Percentiles rank a stretch among this genome's conserved stretches.
Conservation (phyloP, 1,140 invertebrate genomes). For the Hyposmocoma kahamanoa region DNA sequence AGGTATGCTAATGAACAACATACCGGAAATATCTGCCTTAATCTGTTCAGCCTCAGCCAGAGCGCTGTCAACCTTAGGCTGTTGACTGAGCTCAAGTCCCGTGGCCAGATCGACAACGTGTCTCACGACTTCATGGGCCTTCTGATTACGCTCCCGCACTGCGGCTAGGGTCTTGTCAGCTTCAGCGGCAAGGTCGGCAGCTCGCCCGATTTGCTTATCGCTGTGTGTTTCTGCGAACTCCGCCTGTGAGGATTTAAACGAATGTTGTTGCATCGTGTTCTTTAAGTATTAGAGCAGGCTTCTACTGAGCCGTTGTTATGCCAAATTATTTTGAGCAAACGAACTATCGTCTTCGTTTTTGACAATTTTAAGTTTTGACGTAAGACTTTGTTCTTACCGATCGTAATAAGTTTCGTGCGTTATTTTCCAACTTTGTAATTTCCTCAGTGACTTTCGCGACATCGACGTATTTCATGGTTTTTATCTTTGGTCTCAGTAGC, state of each 20-base stretch:
- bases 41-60: slow-evolving; percentile 82
- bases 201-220: slow-evolving; percentile 69
- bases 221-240: slow-evolving; percentile 71
- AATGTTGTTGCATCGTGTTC: no score
- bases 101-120: slow-evolving; percentile 80
- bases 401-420: slow-evolving; percentile 48
- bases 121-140: slow-evolving; percentile 75
- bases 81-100: slow-evolving; percentile 78
- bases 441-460: slow-evolving; percentile 33
- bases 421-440: slow-evolving; percentile 42
- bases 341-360: no score
- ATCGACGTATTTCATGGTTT: slow-evolving; percentile 42
- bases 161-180: slow-evolving; percentile 73
- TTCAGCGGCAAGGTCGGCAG: slow-evolving; percentile 74
- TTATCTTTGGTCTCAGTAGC: slow-evolving; percentile 37
- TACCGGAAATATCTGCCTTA: slow-evolving; percentile 78
- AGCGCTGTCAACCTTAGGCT: slow-evolving; percentile 85
- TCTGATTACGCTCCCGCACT: slow-evolving; percentile 68
- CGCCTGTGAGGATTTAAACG: no score
- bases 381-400: no score
- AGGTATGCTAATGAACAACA: no score
- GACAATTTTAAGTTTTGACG: no score
- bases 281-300: no score
- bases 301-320: no score
- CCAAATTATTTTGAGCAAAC: no score